Evolutionary conservation across 2,888 invertebrate species (phyloP), one percentile per base, ranked within the genome.

Genomic region (Cheilosia pagana): DNA sequence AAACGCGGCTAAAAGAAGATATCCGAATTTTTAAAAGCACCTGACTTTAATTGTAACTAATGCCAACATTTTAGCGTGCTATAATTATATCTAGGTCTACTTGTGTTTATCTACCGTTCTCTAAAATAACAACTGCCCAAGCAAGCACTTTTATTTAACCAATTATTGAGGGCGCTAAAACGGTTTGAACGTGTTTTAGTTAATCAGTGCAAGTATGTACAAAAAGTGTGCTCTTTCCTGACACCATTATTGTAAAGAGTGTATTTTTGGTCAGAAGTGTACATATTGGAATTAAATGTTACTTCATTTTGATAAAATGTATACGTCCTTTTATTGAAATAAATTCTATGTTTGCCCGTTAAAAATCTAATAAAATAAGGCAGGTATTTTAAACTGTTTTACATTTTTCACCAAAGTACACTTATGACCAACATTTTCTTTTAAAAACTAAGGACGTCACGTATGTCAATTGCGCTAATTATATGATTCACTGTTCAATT

Each of bases 111-210:
- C 35, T 48, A 21, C 19, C 8, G 4, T 8, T 14, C 1, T 2
- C 2, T 4, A 50, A 8, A 6, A 28, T 5, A 21, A 19, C 48
- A 60, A 62, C 10, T 62, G 68, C 45, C 45, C 21, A 70, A 77
- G 77, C 77, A 77, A 77, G 77, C 77, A 77, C 77, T 77, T 45
- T 21, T 50, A 7, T 12, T 7, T 35, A 41, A 31, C 8, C 14
- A n/a, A 5, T 65, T 28, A 25, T 67, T 52, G n/a, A 39, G 39
- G 63, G 23, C 16, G 8, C 10, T 57, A 23, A 3, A 19, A n/a
- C 23, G 45, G 25, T 8, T 59, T 48, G 25, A 71, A 50, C 25
- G 60, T 39, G 25, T 10, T 71, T 60, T 45, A 39, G 57, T 57
- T 28, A 67, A 50, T 75, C 39, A 41, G 28, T 59, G 59, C n/a